Base-by-base conservation (phyloP, 2,113 vertebrate species). In the Carassius carassius region DNA sequence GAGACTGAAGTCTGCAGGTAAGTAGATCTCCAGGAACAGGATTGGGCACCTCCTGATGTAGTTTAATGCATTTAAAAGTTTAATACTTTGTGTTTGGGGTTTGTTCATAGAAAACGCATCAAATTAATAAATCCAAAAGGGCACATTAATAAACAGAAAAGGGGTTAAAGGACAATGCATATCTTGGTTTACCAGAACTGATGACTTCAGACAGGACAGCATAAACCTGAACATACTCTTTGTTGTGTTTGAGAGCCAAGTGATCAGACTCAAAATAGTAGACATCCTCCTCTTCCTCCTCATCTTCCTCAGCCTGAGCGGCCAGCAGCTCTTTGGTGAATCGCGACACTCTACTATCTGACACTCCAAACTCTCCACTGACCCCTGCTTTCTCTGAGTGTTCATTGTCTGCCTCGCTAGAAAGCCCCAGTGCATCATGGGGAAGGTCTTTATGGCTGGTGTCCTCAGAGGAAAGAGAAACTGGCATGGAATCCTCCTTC, bases 251-350 rank as follows among this genome's bases (percentile, higher is more conserved):
- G 92, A 99, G 95, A 93, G 98, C 97, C 97, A 99, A 95, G 96
- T 99, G 98, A 95, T 99, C 98, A 72, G 98, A 99, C 94, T 99
- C 98, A 95, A 99, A 99, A 95, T 97, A 99, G 96, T 99, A 99
- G 88, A 99, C 98, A 88, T 99, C 98, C 84, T 49, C 47, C 3
- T 99, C 97, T 32, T 99, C 97, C 37, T 97, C 96, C 84, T 97
- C 96, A 73, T 96, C 93, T 62, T 93, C 94, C 89, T 94, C 90
- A 78, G 93, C 92, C 88, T 95, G 95, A 85, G 88, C 90, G 69
- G 51, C 88, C 23, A 87, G 93, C 89, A 93, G 94, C 89, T 97
- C 96, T 95, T 96, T 97, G 95, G 94, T 93, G 93, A 93, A 91
- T 87, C 94, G 91, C 2, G 93, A 87, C 81, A 86, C 94, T 90